These are phyloP conservation scores for Amphipyra berbera DNA, from an alignment of 2,888 invertebrate genomes.

Conservation along the genomic window DNA sequence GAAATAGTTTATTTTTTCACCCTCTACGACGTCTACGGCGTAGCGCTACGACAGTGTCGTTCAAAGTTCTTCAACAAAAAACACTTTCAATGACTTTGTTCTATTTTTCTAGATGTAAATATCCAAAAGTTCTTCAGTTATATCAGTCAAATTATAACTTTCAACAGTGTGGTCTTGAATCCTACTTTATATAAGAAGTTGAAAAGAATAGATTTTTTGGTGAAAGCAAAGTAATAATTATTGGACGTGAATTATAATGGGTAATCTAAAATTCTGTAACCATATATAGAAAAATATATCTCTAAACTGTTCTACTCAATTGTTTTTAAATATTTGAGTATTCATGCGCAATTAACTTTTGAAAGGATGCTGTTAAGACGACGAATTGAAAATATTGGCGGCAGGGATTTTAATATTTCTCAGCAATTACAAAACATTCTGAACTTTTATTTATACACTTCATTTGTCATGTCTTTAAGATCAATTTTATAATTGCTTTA, in stretches of 20 bases:
- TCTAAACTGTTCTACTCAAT: background rate
- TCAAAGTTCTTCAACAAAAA: slow-evolving; percentile 39
- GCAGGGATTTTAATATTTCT: too few relatives aligned
- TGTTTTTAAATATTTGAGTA: too few relatives aligned
- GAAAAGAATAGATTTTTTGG: slow-evolving; percentile 5
- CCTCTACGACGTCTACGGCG: slow-evolving; percentile 51
- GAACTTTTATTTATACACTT: too few relatives aligned
- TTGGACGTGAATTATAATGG: slow-evolving; percentile 5
- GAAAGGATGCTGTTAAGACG: too few relatives aligned
- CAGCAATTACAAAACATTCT: too few relatives aligned
- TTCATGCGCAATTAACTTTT: too few relatives aligned
- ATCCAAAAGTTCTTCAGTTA: slow-evolving; percentile 44
- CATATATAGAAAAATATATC: background rate
- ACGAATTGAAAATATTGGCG: too few relatives aligned
- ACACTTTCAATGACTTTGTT: slow-evolving; percentile 46
- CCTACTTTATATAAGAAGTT: slow-evolving; percentile 25
- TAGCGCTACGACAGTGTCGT: slow-evolving; percentile 42
- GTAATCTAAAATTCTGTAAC: background rate
- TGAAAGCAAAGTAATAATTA: slow-evolving; percentile 6
- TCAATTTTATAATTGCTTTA: too few relatives aligned
- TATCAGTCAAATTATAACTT: slow-evolving; percentile 47
- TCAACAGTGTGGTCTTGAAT: slow-evolving; percentile 32
- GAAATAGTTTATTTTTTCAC: slow-evolving; percentile 47
- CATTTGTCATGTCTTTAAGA: too few relatives aligned
- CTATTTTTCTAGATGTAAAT: slow-evolving; percentile 48